These are phyloP conservation scores for Lasioglossum albipes DNA, from an alignment of 1,140 invertebrate genomes.

Conservation along the genomic window DNA sequence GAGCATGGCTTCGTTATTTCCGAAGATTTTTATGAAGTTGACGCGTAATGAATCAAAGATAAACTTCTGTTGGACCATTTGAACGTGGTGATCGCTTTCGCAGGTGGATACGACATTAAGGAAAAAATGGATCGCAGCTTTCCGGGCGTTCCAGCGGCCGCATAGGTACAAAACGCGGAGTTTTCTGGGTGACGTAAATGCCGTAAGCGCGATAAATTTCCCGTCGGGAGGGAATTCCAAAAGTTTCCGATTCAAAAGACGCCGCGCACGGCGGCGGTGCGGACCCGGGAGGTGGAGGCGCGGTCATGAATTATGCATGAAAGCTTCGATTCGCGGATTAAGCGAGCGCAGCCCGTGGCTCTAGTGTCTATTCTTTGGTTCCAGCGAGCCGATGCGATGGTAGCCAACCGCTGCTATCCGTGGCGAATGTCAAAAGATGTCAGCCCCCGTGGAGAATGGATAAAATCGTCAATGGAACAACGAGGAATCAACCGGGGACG, in stretches of 20 bases:
- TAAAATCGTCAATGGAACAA: constrained; percentile 64
- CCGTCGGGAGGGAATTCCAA: constrained; percentile 69
- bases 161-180: constrained; percentile 32
- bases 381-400: constrained; percentile 51
- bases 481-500: constrained; percentile 58
- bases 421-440: constrained; percentile 63
- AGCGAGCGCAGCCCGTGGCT: constrained; percentile 65
- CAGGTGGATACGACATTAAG: not conserved
- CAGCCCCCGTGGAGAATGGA: constrained; percentile 58
- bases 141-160: not conserved
- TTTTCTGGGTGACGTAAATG: constrained; percentile 69
- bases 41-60: too few species aligned
- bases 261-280: constrained; percentile 12
- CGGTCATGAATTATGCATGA: constrained; percentile 78
- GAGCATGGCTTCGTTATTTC: too few species aligned
- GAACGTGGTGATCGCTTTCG: too few species aligned
- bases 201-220: constrained; percentile 77
- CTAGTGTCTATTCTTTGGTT: constrained; percentile 67
- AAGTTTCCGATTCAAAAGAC: constrained; percentile 77
- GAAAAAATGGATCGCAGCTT: constrained; percentile 5
- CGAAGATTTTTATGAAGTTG: too few species aligned
- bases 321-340: constrained; percentile 80
- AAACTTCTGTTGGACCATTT: too few species aligned
- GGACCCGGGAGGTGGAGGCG: constrained; percentile 23
- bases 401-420: constrained; percentile 58